Percentiles rank a stretch among this genome's conserved stretches.
phyloP scores from a whole-genome alignment of 2,888 invertebrate genomes.

The Conomelus anceps region DNA sequence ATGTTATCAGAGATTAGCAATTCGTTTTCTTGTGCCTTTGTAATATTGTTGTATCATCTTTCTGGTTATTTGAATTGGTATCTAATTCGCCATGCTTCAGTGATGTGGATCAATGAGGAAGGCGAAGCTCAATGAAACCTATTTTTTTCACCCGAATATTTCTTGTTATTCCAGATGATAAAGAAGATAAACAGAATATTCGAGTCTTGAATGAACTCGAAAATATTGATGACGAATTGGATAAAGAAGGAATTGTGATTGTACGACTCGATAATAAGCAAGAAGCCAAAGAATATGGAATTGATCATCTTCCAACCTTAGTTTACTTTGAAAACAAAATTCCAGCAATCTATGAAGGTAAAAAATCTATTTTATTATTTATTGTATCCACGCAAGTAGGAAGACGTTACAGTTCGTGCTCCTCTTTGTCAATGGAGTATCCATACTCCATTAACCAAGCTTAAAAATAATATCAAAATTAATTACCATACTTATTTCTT shows the following conservation, averaged over 20 bases:
- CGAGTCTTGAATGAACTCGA: constrained; percentile 81
- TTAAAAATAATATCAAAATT: too few species aligned
- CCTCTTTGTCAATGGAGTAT: too few species aligned
- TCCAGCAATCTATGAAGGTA: constrained; percentile 78
- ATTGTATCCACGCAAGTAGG: too few species aligned
- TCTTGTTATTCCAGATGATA: constrained; percentile 59
- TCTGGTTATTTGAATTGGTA: too few species aligned
- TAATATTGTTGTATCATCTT: too few species aligned
- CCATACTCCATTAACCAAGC: too few species aligned
- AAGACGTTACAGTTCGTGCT: too few species aligned
- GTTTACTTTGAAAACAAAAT: constrained; percentile 89
- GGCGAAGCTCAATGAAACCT: neutral
- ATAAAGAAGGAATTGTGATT: constrained; percentile 84
- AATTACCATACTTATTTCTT: too few species aligned
- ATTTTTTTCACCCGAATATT: neutral
- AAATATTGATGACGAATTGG: constrained; percentile 86
- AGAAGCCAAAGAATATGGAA: constrained; percentile 85
- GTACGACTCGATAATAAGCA: constrained; percentile 83
- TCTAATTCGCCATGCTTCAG: too few species aligned
- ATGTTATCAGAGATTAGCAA: too few species aligned
- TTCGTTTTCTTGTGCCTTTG: too few species aligned
- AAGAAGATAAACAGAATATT: constrained; percentile 83
- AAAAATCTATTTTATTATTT: neutral
- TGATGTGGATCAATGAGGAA: neutral
- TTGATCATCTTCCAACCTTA: constrained; percentile 77